These are phyloP conservation scores for Brachystomella parvula DNA, from an alignment of 1,140 invertebrate species.

Conservation along the genomic window DNA sequence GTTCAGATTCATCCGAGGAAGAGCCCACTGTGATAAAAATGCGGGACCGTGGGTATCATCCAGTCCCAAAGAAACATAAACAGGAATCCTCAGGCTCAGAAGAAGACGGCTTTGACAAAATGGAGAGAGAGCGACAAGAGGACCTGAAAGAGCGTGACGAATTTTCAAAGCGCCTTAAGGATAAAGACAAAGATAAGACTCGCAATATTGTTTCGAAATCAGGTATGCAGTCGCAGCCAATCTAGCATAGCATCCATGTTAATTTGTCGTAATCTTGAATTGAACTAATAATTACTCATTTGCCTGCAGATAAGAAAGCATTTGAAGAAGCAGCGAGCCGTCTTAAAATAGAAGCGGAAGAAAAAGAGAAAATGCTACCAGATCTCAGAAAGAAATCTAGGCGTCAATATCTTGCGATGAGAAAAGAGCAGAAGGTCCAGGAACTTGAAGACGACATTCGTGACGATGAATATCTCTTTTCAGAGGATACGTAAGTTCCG, in stretches of 20 bases:
- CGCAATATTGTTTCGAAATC: constrained; percentile 64
- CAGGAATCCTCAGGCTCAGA: not conserved
- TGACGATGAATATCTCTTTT: constrained; percentile 96
- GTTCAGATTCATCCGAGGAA: constrained; percentile 24
- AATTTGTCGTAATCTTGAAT: constrained; percentile 1
- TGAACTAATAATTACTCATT: constrained; percentile 38
- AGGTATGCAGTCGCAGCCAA: constrained; percentile 41
- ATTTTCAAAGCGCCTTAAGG: constrained; percentile 78
- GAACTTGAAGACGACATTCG: constrained; percentile 88
- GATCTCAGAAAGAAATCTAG: constrained; percentile 83
- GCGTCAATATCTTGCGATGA: constrained; percentile 86
- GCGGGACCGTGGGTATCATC: constrained; percentile 4
- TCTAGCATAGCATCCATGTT: not conserved
- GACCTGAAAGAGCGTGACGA: constrained; percentile 91
- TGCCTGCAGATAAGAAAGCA: constrained; percentile 65
- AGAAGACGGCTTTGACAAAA: constrained; percentile 49
- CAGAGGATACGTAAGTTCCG: constrained; percentile 65
- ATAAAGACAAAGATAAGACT: constrained; percentile 82
- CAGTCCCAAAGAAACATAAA: constrained; percentile 18
- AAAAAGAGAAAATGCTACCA: constrained; percentile 76
- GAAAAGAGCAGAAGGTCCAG: constrained; percentile 92
- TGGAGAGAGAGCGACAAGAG: constrained; percentile 57
- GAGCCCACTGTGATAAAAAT: constrained; percentile 26
- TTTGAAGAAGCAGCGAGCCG: constrained; percentile 88
- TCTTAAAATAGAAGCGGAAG: constrained; percentile 75